Evolutionary conservation across 2,797 vertebrate genomes (phyloP), one percentile per base, ranked within the genome.

Genomic region (Oreonectes daqikongensis): DNA sequence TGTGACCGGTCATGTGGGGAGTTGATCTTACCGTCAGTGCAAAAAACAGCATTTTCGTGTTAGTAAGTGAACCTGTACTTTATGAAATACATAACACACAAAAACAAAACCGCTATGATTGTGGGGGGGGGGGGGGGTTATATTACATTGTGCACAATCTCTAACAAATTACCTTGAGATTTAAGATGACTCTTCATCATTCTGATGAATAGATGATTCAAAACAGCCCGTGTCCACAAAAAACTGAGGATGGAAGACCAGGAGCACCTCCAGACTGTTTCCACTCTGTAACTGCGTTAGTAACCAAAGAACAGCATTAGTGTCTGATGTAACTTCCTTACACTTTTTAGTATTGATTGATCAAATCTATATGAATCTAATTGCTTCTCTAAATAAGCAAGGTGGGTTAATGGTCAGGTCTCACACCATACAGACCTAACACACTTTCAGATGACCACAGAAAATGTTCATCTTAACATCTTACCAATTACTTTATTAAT

Each of bases 1-100:
- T 72, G 82, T 82, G 84, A 75, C 73, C 30, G 4, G 73, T 84
- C 85, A 86, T 81, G 81, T 84, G 82, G 73, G 75, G 26, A 53
- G 60, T 72, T 71, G 73, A 73, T 74, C 80, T 30, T 24, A 17
- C 35, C 57, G 10, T 71, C 70, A 76, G n/a, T 2, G 6, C 38
- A 73, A 32, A 48, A 26, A n/a, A 53, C 67, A n/a, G n/a, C n/a
- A n/a, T n/a, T n/a, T n/a, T n/a, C n/a, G n/a, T n/a, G n/a, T n/a
- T n/a, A n/a, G n/a, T n/a, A n/a, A n/a, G n/a, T n/a, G n/a, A n/a
- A n/a, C n/a, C n/a, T n/a, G n/a, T n/a, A n/a, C n/a, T n/a, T n/a
- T n/a, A n/a, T n/a, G n/a, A n/a, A n/a, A n/a, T n/a, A n/a, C n/a
- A n/a, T n/a, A n/a, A n/a, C n/a, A n/a, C n/a, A n/a, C n/a, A n/a